phyloP scores from a whole-genome alignment of 1,140 invertebrate genomes.

The Microplitis demolitor region DNA sequence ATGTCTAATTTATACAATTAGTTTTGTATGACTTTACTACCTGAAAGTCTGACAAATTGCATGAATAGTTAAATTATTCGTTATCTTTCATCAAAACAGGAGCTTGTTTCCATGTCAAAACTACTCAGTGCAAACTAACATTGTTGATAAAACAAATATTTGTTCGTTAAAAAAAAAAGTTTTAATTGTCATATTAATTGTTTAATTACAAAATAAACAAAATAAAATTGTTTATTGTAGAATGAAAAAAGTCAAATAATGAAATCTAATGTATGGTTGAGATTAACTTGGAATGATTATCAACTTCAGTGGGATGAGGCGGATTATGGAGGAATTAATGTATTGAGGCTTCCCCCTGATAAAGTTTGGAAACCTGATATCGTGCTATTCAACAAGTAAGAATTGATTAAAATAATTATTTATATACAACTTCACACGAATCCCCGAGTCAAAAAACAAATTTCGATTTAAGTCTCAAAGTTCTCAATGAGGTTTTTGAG shows the following conservation, averaged over 20 bases:
- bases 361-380: conserved; percentile 99
- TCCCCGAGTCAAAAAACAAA: too few relatives aligned
- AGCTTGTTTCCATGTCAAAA: too few relatives aligned
- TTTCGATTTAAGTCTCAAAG: too few relatives aligned
- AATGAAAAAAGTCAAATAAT: conserved; percentile 99
- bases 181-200: not conserved
- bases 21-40: too few relatives aligned
- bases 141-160: too few relatives aligned
- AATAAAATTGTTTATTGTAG: conserved; percentile 65
- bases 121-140: too few relatives aligned
- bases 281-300: conserved; percentile 97
- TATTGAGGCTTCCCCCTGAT: conserved; percentile 93
- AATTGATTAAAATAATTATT: conserved; percentile 31
- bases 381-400: conserved; percentile 99
- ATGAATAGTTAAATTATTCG: too few relatives aligned
- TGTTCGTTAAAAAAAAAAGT: not conserved
- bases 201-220: not conserved
- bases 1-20: too few relatives aligned
- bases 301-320: conserved; percentile 97
- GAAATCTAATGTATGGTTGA: conserved; percentile 98
- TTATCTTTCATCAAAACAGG: too few relatives aligned
- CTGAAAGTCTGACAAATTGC: too few relatives aligned
- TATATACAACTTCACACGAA: not conserved
- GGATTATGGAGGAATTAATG: conserved; percentile 96
- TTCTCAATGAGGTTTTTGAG: too few relatives aligned